These are phyloP conservation scores for Scrobipalpa costella DNA, from an alignment of 2,888 invertebrate genomes.

Conservation along the genomic window DNA sequence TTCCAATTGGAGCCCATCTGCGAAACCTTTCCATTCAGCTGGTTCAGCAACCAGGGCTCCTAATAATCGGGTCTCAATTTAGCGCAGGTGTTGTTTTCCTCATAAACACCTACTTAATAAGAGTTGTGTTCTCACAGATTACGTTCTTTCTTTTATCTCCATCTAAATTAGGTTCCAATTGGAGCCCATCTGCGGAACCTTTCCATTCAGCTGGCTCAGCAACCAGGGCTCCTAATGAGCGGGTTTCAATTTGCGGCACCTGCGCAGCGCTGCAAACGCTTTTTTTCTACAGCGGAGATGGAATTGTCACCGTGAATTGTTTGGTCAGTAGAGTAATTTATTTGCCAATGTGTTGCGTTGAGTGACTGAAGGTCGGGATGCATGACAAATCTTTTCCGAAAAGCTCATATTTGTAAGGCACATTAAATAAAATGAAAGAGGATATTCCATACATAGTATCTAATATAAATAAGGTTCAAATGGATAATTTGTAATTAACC, in stretches of 20 bases:
- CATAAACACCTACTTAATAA: too few species aligned
- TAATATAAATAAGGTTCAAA: neutral
- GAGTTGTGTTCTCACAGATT: too few species aligned
- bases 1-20: neutral
- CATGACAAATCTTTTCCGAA: neutral
- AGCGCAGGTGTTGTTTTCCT: too few species aligned
- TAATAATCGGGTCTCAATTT: neutral
- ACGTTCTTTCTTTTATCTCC: too few species aligned
- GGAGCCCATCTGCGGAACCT: neutral
- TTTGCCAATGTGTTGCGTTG: neutral
- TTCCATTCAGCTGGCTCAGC: neutral
- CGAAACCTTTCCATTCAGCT: neutral
- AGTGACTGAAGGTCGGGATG: neutral
- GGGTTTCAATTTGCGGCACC: slow-evolving; percentile 16
- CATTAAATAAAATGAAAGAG: too few species aligned
- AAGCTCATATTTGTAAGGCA: neutral
- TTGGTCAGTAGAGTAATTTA: slow-evolving; percentile 1
- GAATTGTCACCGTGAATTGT: slow-evolving; percentile 16
- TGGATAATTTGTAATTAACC: too few species aligned
- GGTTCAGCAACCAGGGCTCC: slow-evolving; percentile 5
- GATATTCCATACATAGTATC: neutral
- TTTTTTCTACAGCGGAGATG: neutral
- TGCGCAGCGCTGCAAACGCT: neutral
- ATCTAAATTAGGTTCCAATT: too few species aligned
- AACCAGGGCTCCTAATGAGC: slow-evolving; percentile 7